Evolutionary conservation across 2,797 vertebrate species (phyloP).

Genomic region (Enteromius thamalakanensis): DNA sequence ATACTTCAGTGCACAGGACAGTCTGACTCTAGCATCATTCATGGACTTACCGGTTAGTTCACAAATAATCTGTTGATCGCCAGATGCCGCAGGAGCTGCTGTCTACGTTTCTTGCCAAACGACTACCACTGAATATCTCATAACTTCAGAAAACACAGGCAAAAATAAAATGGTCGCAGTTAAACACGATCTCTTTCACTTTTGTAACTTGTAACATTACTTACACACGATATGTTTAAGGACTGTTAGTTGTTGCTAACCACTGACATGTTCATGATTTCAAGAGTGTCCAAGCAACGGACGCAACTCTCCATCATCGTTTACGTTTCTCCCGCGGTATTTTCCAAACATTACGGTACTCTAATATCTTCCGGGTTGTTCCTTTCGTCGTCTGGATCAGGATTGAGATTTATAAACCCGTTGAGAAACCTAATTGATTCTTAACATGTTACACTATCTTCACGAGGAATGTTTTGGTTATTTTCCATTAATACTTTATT

Average conservation of each 20-base stretch:
- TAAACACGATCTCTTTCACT: background rate
- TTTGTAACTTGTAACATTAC: background rate
- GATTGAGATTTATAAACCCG: background rate
- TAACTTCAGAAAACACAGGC: background rate
- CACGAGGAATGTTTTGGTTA: background rate
- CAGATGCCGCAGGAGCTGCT: background rate
- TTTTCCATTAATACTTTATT: background rate
- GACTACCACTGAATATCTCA: background rate
- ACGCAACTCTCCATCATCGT: conserved; percentile 11
- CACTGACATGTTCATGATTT: conserved; percentile 20
- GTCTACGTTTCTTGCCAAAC: conserved; percentile 10
- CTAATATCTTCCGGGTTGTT: conserved; percentile 51
- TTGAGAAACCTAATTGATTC: background rate
- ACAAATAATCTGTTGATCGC: conserved; percentile 1
- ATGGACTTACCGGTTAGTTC: conserved; percentile 25
- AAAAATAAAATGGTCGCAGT: background rate
- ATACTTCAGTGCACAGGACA: background rate
- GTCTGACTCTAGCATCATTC: background rate
- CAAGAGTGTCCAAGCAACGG: conserved; percentile 50
- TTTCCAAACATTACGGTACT: conserved; percentile 46
- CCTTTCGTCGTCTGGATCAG: background rate
- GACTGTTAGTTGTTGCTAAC: background rate
- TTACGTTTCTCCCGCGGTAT: background rate
- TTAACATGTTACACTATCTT: background rate
- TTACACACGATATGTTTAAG: no score